Conservation (phyloP, 2,113 vertebrate species). For the Oreochromis aureus region DNA sequence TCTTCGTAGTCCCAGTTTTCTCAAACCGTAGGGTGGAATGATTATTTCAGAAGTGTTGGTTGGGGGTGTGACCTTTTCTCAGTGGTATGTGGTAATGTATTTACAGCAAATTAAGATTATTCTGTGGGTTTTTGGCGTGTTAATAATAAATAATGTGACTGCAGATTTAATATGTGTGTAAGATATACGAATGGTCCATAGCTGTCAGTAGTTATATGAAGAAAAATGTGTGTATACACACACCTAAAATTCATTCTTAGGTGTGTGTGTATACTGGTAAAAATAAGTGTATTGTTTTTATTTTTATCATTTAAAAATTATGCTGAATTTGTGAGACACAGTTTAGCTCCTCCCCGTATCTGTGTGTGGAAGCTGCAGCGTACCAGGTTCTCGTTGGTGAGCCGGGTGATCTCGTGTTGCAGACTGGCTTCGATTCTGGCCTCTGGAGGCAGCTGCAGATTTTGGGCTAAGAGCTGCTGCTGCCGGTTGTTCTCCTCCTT, state of each 20-base stretch:
- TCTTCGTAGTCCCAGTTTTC: neutral
- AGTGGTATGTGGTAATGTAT: neutral
- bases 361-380: neutral
- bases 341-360: rapidly evolving
- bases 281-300: neutral
- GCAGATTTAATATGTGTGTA: neutral
- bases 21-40: neutral
- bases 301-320: neutral
- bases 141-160: neutral
- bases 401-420: constrained; percentile 95
- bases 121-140: neutral
- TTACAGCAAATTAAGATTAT: neutral
- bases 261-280: neutral
- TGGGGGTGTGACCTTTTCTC: too few relatives aligned
- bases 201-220: neutral
- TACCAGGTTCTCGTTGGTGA: constrained; percentile 98
- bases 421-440: constrained; percentile 96
- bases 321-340: neutral
- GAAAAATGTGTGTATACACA: neutral
- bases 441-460: constrained; percentile 94
- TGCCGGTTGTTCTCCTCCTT: constrained; percentile 97
- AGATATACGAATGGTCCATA: rapidly evolving
- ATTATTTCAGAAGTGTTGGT: neutral
- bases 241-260: neutral
- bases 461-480: constrained; percentile 96